These are phyloP conservation scores for Syncerus caffer DNA, from an alignment of 2,797 vertebrate species.

Conservation along the genomic window DNA sequence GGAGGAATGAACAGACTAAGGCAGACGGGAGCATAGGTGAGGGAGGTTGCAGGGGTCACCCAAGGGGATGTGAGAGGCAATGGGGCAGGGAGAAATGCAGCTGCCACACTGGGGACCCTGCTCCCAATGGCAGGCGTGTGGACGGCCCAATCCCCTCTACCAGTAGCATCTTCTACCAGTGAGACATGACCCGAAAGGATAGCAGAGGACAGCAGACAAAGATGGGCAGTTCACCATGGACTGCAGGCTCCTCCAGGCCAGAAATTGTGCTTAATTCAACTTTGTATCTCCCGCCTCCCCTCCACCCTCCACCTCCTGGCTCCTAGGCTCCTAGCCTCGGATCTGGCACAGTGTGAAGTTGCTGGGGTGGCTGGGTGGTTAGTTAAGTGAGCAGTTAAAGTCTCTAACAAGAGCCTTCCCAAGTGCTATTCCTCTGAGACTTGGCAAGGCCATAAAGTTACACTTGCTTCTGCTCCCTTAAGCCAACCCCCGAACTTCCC, in stretches of 20 bases:
- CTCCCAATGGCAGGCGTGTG: rapidly evolving
- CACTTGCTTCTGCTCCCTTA: background rate
- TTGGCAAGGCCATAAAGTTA: background rate
- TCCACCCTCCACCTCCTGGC: background rate
- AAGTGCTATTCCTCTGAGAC: background rate
- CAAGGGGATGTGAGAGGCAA: background rate
- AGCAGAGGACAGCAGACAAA: background rate
- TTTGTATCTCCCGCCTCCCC: background rate
- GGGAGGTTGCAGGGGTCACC: background rate
- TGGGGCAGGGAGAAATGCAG: background rate
- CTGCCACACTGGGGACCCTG: background rate
- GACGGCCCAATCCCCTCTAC: background rate
- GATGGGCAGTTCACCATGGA: rapidly evolving
- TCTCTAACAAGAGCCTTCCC: background rate
- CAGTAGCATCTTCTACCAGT: background rate
- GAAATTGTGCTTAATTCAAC: background rate
- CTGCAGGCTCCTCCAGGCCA: background rate
- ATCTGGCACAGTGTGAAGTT: background rate
- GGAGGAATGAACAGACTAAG: background rate
- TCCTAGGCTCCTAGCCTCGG: background rate
- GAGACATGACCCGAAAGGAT: background rate
- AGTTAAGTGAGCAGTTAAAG: background rate
- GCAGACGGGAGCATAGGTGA: background rate
- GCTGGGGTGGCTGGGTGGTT: background rate
- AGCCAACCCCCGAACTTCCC: background rate